Percentiles rank a stretch among this genome's conserved stretches.
Conservation (phyloP, 2,888 invertebrate genomes). For the Apeira syringaria region DNA sequence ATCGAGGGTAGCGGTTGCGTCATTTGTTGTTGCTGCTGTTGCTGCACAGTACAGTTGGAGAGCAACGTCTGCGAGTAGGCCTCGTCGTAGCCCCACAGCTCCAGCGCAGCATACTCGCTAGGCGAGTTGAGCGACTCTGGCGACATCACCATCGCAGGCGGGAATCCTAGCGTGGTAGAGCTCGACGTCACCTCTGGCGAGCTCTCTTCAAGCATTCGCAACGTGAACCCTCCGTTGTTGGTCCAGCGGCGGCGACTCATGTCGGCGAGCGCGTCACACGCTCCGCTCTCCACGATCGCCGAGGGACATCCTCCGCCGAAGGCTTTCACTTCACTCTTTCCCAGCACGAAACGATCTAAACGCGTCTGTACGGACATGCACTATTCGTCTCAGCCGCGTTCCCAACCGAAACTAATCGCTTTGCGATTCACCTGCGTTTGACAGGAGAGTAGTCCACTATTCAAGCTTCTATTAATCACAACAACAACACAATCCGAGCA, state of each 20-base stretch:
- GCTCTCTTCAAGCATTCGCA: conserved; percentile 88
- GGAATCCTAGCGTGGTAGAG: conserved; percentile 87
- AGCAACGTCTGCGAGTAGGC: conserved; percentile 73
- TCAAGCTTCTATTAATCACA: conserved; percentile 51
- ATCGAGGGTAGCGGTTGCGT: conserved; percentile 81
- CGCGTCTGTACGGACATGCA: conserved; percentile 68
- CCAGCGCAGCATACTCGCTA: conserved; percentile 88
- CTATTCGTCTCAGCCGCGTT: conserved; percentile 55
- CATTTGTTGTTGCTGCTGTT: conserved; percentile 61
- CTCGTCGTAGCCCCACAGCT: conserved; percentile 91
- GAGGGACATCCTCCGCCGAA: conserved; percentile 74
- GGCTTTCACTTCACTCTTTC: conserved; percentile 79
- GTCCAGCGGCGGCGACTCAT: conserved; percentile 92
- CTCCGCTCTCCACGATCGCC: conserved; percentile 61
- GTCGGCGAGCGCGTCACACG: conserved; percentile 77
- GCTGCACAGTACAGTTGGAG: conserved; percentile 77
- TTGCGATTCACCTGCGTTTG: conserved; percentile 6
- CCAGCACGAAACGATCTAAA: conserved; percentile 75
- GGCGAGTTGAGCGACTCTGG: conserved; percentile 90
- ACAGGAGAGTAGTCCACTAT: conserved; percentile 10
- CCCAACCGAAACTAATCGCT: conserved; percentile 57
- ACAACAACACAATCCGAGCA: conserved; percentile 68
- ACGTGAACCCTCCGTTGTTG: conserved; percentile 87
- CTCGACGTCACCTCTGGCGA: conserved; percentile 91
- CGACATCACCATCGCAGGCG: conserved; percentile 89